Evolutionary conservation across 2,888 invertebrate species (phyloP).

Genomic region (Pilophorus perplexus): DNA sequence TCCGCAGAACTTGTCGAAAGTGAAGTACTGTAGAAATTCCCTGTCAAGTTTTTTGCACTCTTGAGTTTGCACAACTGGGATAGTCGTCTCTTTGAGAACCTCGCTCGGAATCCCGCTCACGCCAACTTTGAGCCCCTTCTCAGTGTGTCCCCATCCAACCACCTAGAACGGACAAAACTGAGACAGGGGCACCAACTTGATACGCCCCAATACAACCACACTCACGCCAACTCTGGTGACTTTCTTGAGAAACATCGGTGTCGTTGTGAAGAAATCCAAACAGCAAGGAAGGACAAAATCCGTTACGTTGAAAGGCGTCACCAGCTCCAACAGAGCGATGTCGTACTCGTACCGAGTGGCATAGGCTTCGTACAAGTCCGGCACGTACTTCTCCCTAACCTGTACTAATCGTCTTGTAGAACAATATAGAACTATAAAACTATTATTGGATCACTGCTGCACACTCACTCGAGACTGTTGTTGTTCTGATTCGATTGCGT

Average conservation of each 20-base stretch:
- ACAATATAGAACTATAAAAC: neutral
- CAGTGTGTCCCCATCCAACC: conserved; percentile 29
- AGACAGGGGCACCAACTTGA: no score
- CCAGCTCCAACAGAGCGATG: conserved; percentile 21
- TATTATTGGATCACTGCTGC: neutral
- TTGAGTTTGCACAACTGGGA: conserved; percentile 5
- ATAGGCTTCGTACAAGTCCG: conserved; percentile 8
- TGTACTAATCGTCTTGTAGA: conserved; percentile 11
- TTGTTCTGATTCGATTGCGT: conserved; percentile 13
- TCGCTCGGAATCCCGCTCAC: neutral
- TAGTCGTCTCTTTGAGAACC: neutral
- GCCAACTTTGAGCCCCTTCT: neutral
- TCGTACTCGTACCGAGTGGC: conserved; percentile 16
- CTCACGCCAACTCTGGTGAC: no score
- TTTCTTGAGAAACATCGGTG: no score
- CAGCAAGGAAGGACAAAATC: conserved; percentile 29
- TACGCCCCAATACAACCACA: no score
- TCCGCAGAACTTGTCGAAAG: conserved; percentile 28
- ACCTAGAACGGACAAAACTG: conserved; percentile 6
- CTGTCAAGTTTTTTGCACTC: conserved; percentile 9
- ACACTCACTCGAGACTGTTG: conserved; percentile 15
- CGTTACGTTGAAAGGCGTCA: conserved; percentile 10
- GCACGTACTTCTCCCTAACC: conserved; percentile 21
- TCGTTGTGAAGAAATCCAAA: neutral
- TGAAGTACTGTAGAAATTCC: conserved; percentile 8